phyloP scores from a whole-genome alignment of 2,888 invertebrate genomes.

The Cylindroiulus punctatus region DNA sequence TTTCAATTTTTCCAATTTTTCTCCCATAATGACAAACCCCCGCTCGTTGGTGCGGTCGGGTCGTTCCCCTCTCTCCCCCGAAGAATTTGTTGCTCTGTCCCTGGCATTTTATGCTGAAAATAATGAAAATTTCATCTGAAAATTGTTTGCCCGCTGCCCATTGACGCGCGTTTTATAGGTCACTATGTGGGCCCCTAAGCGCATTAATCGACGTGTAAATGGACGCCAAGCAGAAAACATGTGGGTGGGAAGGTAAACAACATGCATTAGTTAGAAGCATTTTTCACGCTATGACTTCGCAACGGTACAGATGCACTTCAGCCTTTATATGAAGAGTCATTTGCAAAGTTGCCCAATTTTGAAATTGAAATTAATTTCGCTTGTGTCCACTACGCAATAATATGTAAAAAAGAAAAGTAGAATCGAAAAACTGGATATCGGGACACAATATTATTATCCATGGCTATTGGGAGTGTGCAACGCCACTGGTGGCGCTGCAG shows the following conservation, averaged over 20 bases:
- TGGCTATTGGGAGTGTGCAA: too few species aligned
- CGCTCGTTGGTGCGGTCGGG: not conserved
- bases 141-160: not conserved
- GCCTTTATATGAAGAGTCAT: too few species aligned
- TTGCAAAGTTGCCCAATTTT: too few species aligned
- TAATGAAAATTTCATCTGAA: not conserved
- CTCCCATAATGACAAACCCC: not conserved
- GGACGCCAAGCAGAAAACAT: not conserved
- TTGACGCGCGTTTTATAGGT: not conserved
- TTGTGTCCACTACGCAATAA: too few species aligned
- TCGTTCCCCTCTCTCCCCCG: not conserved
- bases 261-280: not conserved
- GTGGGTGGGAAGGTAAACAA: not conserved
- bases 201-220: not conserved
- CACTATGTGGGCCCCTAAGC: not conserved
- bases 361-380: too few species aligned
- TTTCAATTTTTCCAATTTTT: too few species aligned
- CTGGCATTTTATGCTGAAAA: not conserved
- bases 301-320: too few species aligned
- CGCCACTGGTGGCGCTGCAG: too few species aligned
- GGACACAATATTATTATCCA: too few species aligned
- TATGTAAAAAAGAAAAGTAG: too few species aligned
- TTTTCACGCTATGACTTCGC: not conserved
- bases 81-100: not conserved
- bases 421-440: too few species aligned